These are phyloP conservation scores for Ophion ventricosus DNA, from an alignment of 2,888 invertebrate species.

Conservation along the genomic window DNA sequence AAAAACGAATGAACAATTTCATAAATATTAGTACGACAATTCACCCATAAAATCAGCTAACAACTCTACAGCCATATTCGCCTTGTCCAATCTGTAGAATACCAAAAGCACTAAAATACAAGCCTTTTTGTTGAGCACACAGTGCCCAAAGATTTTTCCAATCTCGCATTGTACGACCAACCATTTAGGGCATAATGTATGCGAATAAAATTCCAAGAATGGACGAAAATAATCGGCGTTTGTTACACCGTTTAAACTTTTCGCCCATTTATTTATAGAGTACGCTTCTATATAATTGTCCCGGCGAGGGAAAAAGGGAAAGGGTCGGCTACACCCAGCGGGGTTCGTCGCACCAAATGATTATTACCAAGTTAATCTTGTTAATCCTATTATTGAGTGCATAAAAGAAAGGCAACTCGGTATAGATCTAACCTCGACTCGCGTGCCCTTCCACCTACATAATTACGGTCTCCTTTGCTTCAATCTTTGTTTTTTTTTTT, in stretches of 20 bases:
- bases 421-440: constrained; percentile 8
- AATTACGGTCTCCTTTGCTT: neutral
- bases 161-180: neutral
- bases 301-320: constrained; percentile 18
- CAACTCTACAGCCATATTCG: no score
- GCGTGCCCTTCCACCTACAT: constrained; percentile 23
- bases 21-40: no score
- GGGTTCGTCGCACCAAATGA: constrained; percentile 63
- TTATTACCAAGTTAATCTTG: constrained; percentile 72
- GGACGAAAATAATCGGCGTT: neutral
- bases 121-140: no score
- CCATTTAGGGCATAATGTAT: neutral
- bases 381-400: constrained; percentile 52
- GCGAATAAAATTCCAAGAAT: neutral
- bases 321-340: constrained; percentile 4
- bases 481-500: neutral
- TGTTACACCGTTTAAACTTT: neutral
- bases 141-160: no score
- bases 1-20: no score
- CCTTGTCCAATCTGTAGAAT: no score
- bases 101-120: no score
- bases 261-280: neutral
- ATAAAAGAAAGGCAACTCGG: constrained; percentile 52
- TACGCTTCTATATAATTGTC: constrained; percentile 10
- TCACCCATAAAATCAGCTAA: no score